phyloP scores from a whole-genome alignment of 2,113 vertebrate species.

The Hemiprocne comata region DNA sequence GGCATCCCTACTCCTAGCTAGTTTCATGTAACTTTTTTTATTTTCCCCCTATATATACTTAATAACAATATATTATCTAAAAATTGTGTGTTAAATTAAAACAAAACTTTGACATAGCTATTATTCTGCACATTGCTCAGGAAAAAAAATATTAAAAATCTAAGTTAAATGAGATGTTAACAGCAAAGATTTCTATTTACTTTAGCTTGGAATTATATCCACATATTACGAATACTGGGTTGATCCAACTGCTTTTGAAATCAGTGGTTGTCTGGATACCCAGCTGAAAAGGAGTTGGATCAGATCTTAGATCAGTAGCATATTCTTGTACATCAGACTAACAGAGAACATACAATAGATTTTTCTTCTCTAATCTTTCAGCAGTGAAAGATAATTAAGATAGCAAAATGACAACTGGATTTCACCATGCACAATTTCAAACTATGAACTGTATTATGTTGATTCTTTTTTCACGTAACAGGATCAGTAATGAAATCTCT shows the following conservation, averaged over 20 bases:
- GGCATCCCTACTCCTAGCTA: not conserved
- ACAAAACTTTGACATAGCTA: not conserved
- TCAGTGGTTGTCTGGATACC: not conserved
- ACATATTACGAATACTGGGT: not conserved
- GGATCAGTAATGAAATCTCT: not conserved
- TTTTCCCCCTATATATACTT: not conserved
- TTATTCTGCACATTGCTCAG: not conserved
- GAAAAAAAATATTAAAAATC: no score
- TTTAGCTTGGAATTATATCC: not conserved
- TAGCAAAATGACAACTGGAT: not conserved
- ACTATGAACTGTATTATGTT: not conserved
- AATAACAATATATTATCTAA: not conserved
- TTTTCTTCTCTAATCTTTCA: not conserved
- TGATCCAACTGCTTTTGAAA: not conserved
- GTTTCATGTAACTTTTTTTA: not conserved
- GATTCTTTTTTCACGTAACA: not conserved
- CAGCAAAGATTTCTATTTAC: not conserved
- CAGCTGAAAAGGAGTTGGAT: not conserved
- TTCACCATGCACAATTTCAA: not conserved
- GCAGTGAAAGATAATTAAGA: not conserved
- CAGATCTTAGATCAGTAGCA: not conserved
- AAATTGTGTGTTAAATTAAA: not conserved
- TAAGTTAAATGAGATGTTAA: not conserved
- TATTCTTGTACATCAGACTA: not conserved
- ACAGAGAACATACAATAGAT: not conserved